Conservation (phyloP, 53 echinoderm and acorn worm species). For the Pentamera pediparva region DNA sequence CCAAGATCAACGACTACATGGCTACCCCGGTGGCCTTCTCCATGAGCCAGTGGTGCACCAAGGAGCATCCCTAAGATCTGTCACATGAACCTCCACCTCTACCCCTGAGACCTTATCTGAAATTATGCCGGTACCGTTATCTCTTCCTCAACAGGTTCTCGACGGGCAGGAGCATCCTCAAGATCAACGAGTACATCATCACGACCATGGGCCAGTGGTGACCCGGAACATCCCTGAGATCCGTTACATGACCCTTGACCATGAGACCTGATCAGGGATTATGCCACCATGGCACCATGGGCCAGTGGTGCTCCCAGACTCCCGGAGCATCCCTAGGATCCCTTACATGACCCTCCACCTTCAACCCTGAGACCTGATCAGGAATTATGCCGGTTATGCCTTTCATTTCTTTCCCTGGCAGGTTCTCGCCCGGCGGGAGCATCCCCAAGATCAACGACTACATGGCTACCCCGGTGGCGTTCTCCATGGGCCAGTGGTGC, state of each 20-base stretch:
- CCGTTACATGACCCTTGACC: too few species aligned
- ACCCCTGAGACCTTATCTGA: neutral
- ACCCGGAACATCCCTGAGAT: too few species aligned
- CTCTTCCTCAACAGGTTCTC: slow-evolving; percentile 58
- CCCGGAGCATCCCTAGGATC: too few species aligned
- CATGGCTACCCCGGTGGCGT: slow-evolving; percentile 65
- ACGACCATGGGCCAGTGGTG: slow-evolving; percentile 81
- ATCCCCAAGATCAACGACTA: slow-evolving; percentile 94
- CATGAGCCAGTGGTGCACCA: slow-evolving; percentile 82
- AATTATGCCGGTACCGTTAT: neutral
- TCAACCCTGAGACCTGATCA: neutral
- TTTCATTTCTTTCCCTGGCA: slow-evolving; percentile 17
- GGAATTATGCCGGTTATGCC: neutral
- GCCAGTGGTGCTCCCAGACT: too few species aligned
- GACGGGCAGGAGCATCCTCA: slow-evolving; percentile 81
- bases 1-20: slow-evolving; percentile 87
- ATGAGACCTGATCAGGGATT: too few species aligned
- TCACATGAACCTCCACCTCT: neutral
- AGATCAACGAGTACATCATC: slow-evolving; percentile 83
- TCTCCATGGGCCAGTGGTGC: slow-evolving; percentile 79
- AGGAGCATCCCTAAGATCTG: too few species aligned
- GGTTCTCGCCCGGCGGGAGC: slow-evolving; percentile 81
- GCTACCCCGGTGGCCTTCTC: slow-evolving; percentile 67
- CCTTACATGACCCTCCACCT: neutral
- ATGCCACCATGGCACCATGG: too few species aligned